phyloP scores from a whole-genome alignment of 35 echinoderm and acorn worm species.

The Apostichopus japonicus region DNA sequence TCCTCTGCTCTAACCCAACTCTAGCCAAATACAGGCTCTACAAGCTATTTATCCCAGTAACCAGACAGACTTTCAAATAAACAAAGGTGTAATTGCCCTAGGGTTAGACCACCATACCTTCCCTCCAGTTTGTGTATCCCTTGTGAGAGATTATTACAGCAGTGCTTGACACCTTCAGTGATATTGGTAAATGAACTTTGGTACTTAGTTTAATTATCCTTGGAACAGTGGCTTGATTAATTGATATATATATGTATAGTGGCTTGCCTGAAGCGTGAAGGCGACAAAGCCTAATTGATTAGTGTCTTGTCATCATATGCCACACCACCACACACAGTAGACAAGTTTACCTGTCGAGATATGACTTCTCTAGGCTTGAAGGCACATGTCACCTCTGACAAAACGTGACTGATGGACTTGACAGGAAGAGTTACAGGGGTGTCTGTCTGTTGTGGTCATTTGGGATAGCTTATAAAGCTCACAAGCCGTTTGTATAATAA shows the following conservation, averaged over 20 bases:
- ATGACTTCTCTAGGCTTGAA: background rate
- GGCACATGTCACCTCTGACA: background rate
- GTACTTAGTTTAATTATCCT: constrained; percentile 48
- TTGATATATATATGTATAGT: background rate
- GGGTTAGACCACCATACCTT: too few relatives aligned
- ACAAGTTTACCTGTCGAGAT: background rate
- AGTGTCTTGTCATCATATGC: background rate
- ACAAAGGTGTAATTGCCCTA: too few relatives aligned
- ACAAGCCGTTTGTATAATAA: background rate
- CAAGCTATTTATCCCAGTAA: too few relatives aligned
- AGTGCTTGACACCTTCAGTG: background rate
- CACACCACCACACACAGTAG: background rate
- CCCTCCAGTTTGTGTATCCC: too few relatives aligned
- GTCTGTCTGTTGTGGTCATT: constrained; percentile 3
- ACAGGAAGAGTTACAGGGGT: background rate
- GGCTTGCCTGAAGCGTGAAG: background rate
- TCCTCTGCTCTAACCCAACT: too few relatives aligned
- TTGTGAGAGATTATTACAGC: background rate
- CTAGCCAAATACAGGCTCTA: too few relatives aligned
- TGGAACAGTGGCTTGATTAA: constrained; percentile 38
- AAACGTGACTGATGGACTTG: background rate
- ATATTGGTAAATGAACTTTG: constrained; percentile 15
- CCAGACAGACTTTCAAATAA: too few relatives aligned
- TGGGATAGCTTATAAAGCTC: background rate
- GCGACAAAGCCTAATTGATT: constrained; percentile 21